Conservation (phyloP, 2,113 vertebrate genomes). For the Lonchura striata region DNA sequence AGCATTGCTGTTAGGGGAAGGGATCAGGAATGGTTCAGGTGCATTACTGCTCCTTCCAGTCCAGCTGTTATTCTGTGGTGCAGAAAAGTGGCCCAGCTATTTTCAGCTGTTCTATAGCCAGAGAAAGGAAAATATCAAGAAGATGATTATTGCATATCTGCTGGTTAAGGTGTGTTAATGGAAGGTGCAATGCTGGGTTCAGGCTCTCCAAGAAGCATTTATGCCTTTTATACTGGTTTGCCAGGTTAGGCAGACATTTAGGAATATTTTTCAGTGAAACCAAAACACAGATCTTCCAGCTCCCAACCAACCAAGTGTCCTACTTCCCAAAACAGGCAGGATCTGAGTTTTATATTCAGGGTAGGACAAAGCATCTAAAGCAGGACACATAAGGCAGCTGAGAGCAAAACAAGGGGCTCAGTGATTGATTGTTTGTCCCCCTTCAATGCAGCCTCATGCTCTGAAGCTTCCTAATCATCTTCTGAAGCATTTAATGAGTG, state of each 20-base stretch:
- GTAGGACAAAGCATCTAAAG: not conserved
- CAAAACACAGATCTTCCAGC: not conserved
- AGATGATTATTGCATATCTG: not conserved
- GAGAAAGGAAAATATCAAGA: not conserved
- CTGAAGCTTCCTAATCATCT: not conserved
- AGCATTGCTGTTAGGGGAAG: not conserved
- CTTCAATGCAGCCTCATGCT: not conserved
- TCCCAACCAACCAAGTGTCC: not conserved
- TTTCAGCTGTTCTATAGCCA: not conserved
- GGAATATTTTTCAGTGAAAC: not conserved
- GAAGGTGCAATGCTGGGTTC: not conserved
- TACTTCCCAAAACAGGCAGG: not conserved
- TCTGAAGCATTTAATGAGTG: accelerated
- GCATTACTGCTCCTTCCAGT: not conserved
- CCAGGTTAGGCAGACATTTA: not conserved
- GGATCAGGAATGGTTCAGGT: not conserved
- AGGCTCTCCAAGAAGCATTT: accelerated
- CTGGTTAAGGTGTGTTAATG: not conserved
- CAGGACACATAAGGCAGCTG: not conserved
- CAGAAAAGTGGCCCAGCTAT: not conserved
- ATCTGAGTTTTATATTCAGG: not conserved
- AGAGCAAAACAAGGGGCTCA: not conserved
- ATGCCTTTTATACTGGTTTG: not conserved
- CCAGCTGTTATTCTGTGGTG: not conserved
- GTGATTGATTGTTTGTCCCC: not conserved